Conservation (phyloP, 1,140 invertebrate genomes). For the Bombus sibiricus region DNA sequence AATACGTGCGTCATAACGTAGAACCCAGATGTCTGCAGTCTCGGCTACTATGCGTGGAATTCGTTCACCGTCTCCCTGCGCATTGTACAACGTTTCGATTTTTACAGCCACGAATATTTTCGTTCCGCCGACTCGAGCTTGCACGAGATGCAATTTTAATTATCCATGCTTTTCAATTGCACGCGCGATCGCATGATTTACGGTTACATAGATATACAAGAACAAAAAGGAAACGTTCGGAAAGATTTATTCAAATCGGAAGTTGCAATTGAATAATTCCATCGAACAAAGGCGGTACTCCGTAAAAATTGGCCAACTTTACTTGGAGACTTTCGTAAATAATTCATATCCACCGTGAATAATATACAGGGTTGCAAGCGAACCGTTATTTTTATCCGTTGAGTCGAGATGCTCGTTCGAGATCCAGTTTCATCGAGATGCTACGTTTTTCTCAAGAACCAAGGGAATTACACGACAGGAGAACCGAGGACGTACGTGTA, state of each 20-base stretch:
- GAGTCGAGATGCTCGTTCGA: not conserved
- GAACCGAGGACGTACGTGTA: not conserved
- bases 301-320: slow-evolving; percentile 11
- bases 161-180: not conserved
- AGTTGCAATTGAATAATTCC: slow-evolving; percentile 11
- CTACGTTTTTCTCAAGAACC: not conserved
- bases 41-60: not conserved
- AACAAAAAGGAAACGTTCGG: not conserved
- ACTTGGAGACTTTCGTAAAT: not conserved
- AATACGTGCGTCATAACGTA: no score
- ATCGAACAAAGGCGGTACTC: not conserved
- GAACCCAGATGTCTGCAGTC: not conserved
- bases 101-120: not conserved
- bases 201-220: not conserved
- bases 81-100: not conserved
- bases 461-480: not conserved
- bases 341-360: slow-evolving; percentile 2
- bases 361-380: not conserved
- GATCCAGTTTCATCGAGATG: not conserved
- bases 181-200: no score
- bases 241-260: not conserved
- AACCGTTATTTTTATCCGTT: not conserved
- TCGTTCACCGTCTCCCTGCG: not conserved
- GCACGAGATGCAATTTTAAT: not conserved
- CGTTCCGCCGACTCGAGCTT: no score